phyloP scores from a whole-genome alignment of 2,113 vertebrate genomes.

The Xyrauchen texanus region DNA sequence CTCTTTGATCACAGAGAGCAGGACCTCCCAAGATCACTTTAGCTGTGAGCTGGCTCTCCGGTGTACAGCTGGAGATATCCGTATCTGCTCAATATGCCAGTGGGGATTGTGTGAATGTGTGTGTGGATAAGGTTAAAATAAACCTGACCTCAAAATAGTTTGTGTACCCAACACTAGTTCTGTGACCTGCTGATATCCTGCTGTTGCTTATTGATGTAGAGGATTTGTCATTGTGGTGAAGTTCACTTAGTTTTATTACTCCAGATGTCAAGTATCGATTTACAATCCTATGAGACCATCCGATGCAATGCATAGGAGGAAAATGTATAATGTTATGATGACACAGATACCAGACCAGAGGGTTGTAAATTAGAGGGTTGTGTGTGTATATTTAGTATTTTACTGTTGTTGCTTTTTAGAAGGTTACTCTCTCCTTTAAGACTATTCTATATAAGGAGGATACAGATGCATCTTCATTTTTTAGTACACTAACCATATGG shows the following conservation, averaged over 20 bases:
- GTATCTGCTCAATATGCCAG: conserved; percentile 36
- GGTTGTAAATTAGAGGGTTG: too few relatives aligned
- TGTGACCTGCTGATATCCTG: conserved; percentile 42
- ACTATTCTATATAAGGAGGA: too few relatives aligned
- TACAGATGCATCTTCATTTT: background rate
- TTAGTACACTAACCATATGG: background rate
- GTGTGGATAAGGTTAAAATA: background rate
- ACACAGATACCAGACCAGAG: too few relatives aligned
- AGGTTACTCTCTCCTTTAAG: too few relatives aligned
- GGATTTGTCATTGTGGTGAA: conserved; percentile 40
- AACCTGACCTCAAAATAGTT: background rate
- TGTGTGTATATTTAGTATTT: background rate
- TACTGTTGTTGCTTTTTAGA: too few relatives aligned
- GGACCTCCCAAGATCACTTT: conserved; percentile 43
- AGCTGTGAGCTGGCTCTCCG: conserved; percentile 22
- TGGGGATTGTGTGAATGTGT: conserved; percentile 22
- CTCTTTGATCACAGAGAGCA: conserved; percentile 38
- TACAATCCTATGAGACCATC: conserved; percentile 41
- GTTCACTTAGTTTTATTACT: conserved; percentile 38
- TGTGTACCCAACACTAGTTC: background rate
- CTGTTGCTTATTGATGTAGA: conserved; percentile 31
- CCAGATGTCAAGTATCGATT: conserved; percentile 51
- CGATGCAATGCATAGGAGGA: background rate
- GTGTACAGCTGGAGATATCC: conserved; percentile 47
- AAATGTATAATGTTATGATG: too few relatives aligned